Base-by-base conservation (phyloP, 2,797 vertebrate genomes). In the Thamnophis elegans region DNA sequence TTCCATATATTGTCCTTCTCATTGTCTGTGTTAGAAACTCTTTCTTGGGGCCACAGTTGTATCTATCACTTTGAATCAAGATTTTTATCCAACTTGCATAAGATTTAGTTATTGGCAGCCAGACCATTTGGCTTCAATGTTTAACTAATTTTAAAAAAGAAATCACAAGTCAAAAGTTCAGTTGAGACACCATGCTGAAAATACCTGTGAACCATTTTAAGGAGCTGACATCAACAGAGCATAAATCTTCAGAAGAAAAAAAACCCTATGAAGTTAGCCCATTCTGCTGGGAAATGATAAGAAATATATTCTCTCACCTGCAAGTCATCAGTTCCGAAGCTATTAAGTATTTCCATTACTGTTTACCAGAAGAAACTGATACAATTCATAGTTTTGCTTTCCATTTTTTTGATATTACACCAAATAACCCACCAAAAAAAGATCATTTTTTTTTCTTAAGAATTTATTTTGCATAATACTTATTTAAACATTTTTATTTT, bases 351-450 rank as follows among this genome's bases (percentile, higher is more conserved):
- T 98, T 98, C 97, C 96, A 89, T 96, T 94, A 13, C 97, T 96
- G 97, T 96, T 98, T 98, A 98, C 97, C 97, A 98, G 98, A 98
- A 98, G 94, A 91, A 97, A 97, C 97, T 96, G 93, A 97, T 96
- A 97, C 95, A 73, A 20, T 73, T 73, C 92, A 97, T 95, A 95
- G 95, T 96, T 96, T 95, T 97, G 87, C 92, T 97, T 97, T 96
- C 97, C 96, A 96, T 97, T 97, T 96, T 96, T 95, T 96, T n/a
- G 92, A 89, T 94, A 93, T 87, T 93, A 93, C 93, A 96, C 95
- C 68, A 91, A 82, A 62, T 95, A 94, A 85, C 60, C 87, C 1
- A 0, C 90, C 96, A 91, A 93, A 94, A 59, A 94, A 88, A 25
- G 42, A 90, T 58, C n/a, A 32, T 14, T 26, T 20, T 13, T 26